Conservation (phyloP, 2,797 vertebrate genomes). For the Syngnathus acus region DNA sequence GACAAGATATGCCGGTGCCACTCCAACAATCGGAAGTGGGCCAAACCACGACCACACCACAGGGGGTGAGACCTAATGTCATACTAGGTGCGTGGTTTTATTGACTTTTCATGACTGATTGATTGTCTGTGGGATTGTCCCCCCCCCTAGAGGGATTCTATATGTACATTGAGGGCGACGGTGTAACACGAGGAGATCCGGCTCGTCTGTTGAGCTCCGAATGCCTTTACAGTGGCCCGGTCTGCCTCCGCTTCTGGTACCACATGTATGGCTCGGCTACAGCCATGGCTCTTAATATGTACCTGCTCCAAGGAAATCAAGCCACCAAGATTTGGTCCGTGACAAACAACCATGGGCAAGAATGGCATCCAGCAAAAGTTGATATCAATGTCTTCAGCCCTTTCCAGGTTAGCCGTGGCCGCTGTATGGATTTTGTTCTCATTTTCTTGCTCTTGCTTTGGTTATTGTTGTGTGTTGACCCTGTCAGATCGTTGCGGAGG, state of each 20-base stretch:
- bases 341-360: slow-evolving; percentile 58
- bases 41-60: slow-evolving; percentile 76
- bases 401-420: slow-evolving; percentile 54
- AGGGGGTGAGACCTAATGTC: slow-evolving; percentile 58
- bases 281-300: slow-evolving; percentile 66
- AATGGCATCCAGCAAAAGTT: slow-evolving; percentile 57
- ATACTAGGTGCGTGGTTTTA: no score
- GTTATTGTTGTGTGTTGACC: neutral
- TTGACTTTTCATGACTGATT: neutral
- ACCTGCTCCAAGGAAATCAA: slow-evolving; percentile 32
- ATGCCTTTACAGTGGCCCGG: slow-evolving; percentile 55
- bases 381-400: slow-evolving; percentile 46
- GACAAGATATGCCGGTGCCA: slow-evolving; percentile 66
- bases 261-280: slow-evolving; percentile 70
- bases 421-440: neutral
- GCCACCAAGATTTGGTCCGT: slow-evolving; percentile 57
- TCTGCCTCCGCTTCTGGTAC: slow-evolving; percentile 80
- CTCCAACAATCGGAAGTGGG: slow-evolving; percentile 64
- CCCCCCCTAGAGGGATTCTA: slow-evolving; percentile 64
- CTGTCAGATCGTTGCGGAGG: slow-evolving; percentile 74
- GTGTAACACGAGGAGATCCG: slow-evolving; percentile 51
- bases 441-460: neutral
- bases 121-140: neutral
- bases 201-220: slow-evolving; percentile 65
- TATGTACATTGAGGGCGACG: slow-evolving; percentile 65